Evolutionary conservation across 2,888 invertebrate genomes (phyloP).

Genomic region (Drosophila melanosoma): DNA sequence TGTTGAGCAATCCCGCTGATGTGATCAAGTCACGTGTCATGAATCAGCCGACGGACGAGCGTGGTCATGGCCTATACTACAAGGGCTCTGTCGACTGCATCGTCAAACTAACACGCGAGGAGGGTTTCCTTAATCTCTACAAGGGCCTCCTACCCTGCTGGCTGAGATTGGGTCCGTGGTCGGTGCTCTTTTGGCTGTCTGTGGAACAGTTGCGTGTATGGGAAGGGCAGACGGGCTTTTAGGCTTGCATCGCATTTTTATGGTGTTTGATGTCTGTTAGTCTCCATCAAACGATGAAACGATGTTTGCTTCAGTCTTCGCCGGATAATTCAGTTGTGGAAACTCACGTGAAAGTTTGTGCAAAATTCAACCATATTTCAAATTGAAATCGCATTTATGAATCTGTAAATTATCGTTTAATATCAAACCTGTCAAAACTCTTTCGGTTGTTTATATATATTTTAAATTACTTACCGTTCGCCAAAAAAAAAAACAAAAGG

Average conservation of each 20-base stretch:
- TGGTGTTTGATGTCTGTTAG: not conserved
- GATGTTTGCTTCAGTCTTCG: not conserved
- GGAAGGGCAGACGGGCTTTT: slow-evolving; percentile 85
- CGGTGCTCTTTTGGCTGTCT: slow-evolving; percentile 95
- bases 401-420: not conserved
- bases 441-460: not conserved
- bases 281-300: not conserved
- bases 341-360: not conserved
- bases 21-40: slow-evolving; percentile 65
- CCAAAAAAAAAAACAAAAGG: not conserved
- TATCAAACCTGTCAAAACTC: not conserved
- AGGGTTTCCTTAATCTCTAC: slow-evolving; percentile 92
- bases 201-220: slow-evolving; percentile 91
- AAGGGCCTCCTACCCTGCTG: slow-evolving; percentile 96
- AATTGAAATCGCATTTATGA: not conserved
- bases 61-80: slow-evolving; percentile 89
- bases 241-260: not conserved
- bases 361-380: not conserved
- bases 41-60: slow-evolving; percentile 47
- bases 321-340: not conserved
- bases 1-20: slow-evolving; percentile 61
- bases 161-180: slow-evolving; percentile 96
- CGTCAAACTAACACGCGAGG: slow-evolving; percentile 91
- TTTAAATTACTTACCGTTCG: not conserved
- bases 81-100: slow-evolving; percentile 93